Evolutionary conservation across 2,888 invertebrate genomes (phyloP).

Genomic region (Acanthopleura granulata): DNA sequence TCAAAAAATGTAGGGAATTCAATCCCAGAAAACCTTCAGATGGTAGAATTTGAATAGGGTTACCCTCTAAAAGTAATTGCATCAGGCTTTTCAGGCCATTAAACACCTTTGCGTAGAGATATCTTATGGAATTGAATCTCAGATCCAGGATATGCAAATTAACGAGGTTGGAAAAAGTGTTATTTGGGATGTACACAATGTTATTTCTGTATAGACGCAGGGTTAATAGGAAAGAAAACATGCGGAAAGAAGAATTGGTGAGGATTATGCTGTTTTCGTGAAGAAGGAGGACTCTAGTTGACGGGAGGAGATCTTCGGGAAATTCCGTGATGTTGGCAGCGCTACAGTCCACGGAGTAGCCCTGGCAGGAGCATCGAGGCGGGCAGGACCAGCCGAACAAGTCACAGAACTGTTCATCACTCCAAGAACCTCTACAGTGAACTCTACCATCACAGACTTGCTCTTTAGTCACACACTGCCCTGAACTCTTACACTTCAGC

Average conservation of each 20-base stretch:
- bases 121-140: background rate
- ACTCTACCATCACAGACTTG: background rate
- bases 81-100: background rate
- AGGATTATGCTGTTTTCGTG: background rate
- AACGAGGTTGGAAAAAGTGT: background rate
- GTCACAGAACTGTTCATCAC: constrained; percentile 4
- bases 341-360: background rate
- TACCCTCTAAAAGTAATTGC: background rate
- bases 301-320: background rate
- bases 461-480: background rate
- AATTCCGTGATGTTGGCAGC: background rate
- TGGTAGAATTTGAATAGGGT: constrained; percentile 7
- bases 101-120: background rate
- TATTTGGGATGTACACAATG: background rate
- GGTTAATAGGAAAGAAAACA: background rate
- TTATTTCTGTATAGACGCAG: background rate
- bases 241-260: background rate
- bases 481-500: background rate
- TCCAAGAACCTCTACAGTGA: background rate
- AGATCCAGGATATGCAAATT: background rate
- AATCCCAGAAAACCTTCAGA: background rate
- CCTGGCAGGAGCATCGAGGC: background rate
- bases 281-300: background rate
- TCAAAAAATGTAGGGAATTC: background rate
- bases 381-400: background rate